Evolutionary conservation across 2,888 invertebrate genomes (phyloP).

Genomic region (Ectemnius continuus): DNA sequence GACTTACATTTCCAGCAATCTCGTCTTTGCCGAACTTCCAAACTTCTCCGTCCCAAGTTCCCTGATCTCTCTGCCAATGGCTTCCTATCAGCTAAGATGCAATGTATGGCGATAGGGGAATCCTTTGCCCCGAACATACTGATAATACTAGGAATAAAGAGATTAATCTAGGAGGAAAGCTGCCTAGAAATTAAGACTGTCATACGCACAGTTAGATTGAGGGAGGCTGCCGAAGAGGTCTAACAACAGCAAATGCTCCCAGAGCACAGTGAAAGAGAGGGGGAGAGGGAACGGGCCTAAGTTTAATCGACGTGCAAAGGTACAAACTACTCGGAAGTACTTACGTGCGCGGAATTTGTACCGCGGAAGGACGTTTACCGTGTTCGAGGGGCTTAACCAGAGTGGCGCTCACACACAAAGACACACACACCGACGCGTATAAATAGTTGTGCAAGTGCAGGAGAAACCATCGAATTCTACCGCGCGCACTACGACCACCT

Average conservation of each 20-base stretch:
- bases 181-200: constrained; percentile 4
- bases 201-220: background rate
- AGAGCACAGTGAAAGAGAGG: background rate
- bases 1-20: too few relatives aligned
- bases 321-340: constrained; percentile 47
- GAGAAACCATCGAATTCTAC: constrained; percentile 41
- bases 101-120: background rate
- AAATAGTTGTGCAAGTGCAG: constrained; percentile 21
- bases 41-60: constrained; percentile 3
- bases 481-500: constrained; percentile 3
- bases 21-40: too few relatives aligned
- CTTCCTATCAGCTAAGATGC: background rate
- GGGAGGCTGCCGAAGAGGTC: background rate
- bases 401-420: constrained; percentile 28
- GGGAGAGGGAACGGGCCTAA: background rate
- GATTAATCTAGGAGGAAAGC: background rate
- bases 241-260: background rate
- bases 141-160: background rate
- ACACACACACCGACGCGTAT: constrained; percentile 11
- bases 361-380: constrained; percentile 6
- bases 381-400: background rate
- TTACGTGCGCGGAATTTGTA: constrained; percentile 45
- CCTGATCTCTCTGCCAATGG: background rate
- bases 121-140: background rate
- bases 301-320: constrained; percentile 48